These are phyloP conservation scores for Hemiprocne comata DNA, from an alignment of 2,113 vertebrate species.

Conservation along the genomic window DNA sequence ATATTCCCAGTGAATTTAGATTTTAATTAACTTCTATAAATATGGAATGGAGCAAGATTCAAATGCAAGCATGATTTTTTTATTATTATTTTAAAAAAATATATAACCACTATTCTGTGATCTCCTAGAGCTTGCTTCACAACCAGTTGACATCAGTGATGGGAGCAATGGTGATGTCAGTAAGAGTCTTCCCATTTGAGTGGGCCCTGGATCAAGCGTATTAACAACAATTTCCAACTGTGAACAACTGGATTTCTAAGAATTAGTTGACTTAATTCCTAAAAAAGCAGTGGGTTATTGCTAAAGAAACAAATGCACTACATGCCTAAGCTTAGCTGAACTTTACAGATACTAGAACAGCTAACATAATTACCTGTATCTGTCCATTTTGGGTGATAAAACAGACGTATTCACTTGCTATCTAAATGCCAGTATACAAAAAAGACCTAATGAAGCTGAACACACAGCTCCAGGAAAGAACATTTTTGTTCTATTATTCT, in stretches of 20 bases:
- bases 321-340: neutral
- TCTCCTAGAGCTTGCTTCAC: neutral
- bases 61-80: neutral
- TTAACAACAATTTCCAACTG: neutral
- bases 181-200: rapidly evolving
- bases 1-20: neutral
- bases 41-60: neutral
- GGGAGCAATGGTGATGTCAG: neutral
- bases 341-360: neutral
- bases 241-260: neutral
- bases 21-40: neutral
- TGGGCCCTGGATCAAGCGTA: neutral
- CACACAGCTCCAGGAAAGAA: conserved; percentile 1
- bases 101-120: neutral
- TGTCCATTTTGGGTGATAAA: neutral
- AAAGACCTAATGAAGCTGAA: neutral
- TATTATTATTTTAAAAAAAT: neutral
- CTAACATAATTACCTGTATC: neutral
- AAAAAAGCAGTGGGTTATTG: neutral
- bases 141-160: neutral
- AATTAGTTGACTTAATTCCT: neutral
- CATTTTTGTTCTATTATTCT: conserved; percentile 44
- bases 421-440: conserved; percentile 4
- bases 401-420: neutral
- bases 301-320: neutral